Percentiles rank a stretch among this genome's conserved stretches.
These are phyloP conservation scores for Saccopteryx leptura DNA, from an alignment of 2,113 vertebrate genomes.

Conservation along the genomic window DNA sequence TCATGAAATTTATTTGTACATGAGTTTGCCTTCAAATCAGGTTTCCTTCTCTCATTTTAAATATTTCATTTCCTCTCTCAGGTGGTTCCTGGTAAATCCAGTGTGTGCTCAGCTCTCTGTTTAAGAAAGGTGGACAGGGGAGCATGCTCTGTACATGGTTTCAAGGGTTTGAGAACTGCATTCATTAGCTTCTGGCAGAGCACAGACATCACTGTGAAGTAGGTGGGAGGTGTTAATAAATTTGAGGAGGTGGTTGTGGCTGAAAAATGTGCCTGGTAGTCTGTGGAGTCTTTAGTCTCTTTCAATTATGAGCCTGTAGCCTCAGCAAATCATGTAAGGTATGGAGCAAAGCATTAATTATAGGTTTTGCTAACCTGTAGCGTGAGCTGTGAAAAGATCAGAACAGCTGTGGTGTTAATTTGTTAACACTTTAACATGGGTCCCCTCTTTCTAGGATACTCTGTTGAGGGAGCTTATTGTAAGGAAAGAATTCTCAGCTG, in stretches of 20 bases:
- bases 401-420: constrained; percentile 42
- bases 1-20: background rate
- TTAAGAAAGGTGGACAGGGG: background rate
- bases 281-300: constrained; percentile 19
- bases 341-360: background rate
- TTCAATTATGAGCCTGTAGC: constrained; percentile 21
- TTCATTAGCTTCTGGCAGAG: background rate
- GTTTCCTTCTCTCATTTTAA: background rate
- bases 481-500: background rate
- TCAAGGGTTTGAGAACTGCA: background rate
- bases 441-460: background rate
- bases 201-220: background rate
- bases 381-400: constrained; percentile 19
- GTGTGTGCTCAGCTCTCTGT: background rate
- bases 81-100: background rate
- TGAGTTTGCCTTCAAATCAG: background rate
- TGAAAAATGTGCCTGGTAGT: background rate
- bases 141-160: background rate
- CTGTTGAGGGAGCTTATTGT: background rate
- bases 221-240: constrained; percentile 55
- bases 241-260: background rate
- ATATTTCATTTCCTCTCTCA: background rate
- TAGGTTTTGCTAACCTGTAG: constrained; percentile 8
- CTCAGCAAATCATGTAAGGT: background rate
- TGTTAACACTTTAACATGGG: constrained; percentile 6